These are phyloP conservation scores for Halcyon badia DNA, from an alignment of 2,797 vertebrate species.

Conservation along the genomic window DNA sequence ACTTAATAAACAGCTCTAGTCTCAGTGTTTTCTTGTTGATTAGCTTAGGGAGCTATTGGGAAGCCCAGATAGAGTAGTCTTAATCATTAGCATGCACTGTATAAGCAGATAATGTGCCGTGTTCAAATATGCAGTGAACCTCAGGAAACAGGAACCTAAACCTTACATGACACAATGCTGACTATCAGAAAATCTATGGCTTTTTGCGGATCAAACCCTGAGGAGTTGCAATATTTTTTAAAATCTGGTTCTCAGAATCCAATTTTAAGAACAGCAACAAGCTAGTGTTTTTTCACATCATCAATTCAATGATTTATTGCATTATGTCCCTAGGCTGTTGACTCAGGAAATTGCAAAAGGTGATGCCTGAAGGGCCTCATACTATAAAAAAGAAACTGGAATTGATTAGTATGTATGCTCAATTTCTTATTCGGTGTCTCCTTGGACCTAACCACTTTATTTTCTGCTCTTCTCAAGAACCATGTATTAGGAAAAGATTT, in stretches of 20 bases:
- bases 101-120: neutral
- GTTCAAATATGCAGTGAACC: neutral
- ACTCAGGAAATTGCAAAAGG: slow-evolving; percentile 15
- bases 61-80: neutral
- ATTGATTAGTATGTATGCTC: neutral
- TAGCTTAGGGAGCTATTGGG: neutral
- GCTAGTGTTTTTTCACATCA: neutral
- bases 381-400: neutral
- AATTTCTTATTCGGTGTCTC: neutral
- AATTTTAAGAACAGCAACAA: neutral
- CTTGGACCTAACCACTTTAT: neutral
- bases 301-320: neutral
- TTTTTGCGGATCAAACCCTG: neutral
- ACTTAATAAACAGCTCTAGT: neutral
- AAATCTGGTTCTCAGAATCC: neutral
- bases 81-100: neutral
- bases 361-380: neutral
- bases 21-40: neutral
- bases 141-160: neutral
- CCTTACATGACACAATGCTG: neutral
- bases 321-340: neutral
- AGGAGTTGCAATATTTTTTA: neutral
- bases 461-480: neutral
- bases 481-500: neutral
- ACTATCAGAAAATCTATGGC: neutral